These are phyloP conservation scores for Actinia equina DNA, from an alignment of 64 coral and sea anemone genomes.

Conservation along the genomic window DNA sequence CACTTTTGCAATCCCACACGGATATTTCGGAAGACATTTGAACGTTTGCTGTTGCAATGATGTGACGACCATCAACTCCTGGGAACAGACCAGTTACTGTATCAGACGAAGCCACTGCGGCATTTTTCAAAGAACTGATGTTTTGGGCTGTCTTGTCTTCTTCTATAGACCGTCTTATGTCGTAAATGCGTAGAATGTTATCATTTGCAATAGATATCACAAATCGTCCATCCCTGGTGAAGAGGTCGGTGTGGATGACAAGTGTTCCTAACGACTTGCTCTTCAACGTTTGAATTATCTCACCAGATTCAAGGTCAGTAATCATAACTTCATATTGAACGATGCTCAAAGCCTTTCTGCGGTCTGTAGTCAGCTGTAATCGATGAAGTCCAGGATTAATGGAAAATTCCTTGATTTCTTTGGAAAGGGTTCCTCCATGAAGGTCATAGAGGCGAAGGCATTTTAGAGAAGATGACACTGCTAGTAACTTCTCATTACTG, in stretches of 20 bases:
- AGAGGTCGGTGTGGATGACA: conserved; percentile 50
- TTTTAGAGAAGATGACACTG: conserved; percentile 28
- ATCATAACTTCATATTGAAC: conserved; percentile 57
- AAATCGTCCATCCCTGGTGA: conserved; percentile 59
- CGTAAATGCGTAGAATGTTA: conserved; percentile 59
- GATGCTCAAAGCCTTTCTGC: conserved; percentile 28
- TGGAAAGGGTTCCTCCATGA: conserved; percentile 23
- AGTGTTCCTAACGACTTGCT: conserved; percentile 57
- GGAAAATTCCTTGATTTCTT: conserved; percentile 27
- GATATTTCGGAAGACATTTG: conserved; percentile 40
- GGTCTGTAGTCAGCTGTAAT: conserved; percentile 37
- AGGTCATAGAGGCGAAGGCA: conserved; percentile 26
- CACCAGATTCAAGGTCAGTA: conserved; percentile 46
- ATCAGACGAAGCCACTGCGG: conserved; percentile 6
- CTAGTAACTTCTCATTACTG: conserved; percentile 34
- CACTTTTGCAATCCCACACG: conserved; percentile 55
- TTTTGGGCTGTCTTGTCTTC: conserved; percentile 57
- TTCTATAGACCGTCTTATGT: conserved; percentile 55
- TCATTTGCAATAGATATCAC: conserved; percentile 65
- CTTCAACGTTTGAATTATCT: conserved; percentile 60
- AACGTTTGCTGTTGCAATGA: conserved; percentile 31
- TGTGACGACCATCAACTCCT: conserved; percentile 56
- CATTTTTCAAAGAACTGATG: background rate
- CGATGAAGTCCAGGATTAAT: conserved; percentile 57
- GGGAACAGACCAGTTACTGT: conserved; percentile 25